Conservation (phyloP, 2,797 vertebrate species). For the Artibeus jamaicensis region DNA sequence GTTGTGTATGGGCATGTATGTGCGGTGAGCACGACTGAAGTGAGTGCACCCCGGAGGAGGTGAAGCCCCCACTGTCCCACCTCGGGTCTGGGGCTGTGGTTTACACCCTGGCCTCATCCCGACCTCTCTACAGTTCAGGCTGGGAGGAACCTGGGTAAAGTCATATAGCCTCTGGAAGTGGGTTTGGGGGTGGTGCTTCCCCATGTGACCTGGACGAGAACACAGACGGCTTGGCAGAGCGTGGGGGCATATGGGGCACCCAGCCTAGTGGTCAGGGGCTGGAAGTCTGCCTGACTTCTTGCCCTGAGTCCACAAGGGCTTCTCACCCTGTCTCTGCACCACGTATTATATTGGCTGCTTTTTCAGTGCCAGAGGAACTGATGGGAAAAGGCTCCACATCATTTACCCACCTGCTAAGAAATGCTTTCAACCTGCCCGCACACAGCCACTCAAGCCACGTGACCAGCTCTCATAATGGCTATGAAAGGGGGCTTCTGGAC, state of each 20-base stretch:
- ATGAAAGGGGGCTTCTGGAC: background rate
- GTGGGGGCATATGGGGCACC: background rate
- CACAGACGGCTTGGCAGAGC: background rate
- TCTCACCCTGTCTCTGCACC: background rate
- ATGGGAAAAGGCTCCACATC: background rate
- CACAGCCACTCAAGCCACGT: background rate
- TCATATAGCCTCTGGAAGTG: background rate
- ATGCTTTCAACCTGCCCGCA: background rate
- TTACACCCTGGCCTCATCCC: background rate
- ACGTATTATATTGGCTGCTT: background rate
- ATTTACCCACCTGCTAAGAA: background rate
- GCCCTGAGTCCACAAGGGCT: background rate
- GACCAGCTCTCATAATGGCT: background rate
- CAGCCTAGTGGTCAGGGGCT: background rate
- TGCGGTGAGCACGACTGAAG: background rate
- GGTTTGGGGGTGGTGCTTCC: background rate
- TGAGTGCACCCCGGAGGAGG: background rate
- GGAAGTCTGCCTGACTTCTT: background rate
- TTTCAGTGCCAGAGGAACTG: background rate
- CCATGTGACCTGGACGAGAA: background rate
- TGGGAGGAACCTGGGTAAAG: background rate
- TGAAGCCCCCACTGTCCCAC: conserved; percentile 41
- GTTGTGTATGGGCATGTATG: background rate
- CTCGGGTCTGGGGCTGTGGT: background rate
- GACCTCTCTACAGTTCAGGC: background rate